A percentile compares a stretch with the other conserved stretches of the same genome.
These are phyloP conservation scores for Brachionus manjavacas DNA, from an alignment of 1,140 invertebrate species.

Conservation along the genomic window DNA sequence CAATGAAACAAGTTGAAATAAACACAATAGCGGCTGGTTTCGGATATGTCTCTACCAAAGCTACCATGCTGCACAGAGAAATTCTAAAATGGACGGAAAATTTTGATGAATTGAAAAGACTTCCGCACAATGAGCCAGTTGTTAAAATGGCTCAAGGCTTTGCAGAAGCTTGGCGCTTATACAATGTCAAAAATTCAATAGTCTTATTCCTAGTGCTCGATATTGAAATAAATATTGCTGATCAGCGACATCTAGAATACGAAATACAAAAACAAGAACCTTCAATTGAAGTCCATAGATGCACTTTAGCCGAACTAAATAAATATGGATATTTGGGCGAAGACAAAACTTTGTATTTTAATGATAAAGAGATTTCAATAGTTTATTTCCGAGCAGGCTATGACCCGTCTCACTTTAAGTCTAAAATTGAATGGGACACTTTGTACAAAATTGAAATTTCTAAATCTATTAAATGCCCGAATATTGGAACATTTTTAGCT, in stretches of 20 bases:
- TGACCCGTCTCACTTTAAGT: slow-evolving; percentile 71
- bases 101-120: background rate
- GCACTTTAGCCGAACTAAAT: slow-evolving; percentile 12
- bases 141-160: slow-evolving; percentile 40
- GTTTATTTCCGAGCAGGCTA: slow-evolving; percentile 90
- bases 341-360: slow-evolving; percentile 1
- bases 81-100: slow-evolving; percentile 31
- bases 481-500: slow-evolving; percentile 69
- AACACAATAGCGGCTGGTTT: slow-evolving; percentile 41
- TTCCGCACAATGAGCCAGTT: slow-evolving; percentile 29
- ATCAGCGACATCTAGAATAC: slow-evolving; percentile 37
- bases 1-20: slow-evolving; percentile 42
- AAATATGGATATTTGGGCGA: background rate
- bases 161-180: background rate
- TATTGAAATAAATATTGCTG: slow-evolving; percentile 39
- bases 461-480: slow-evolving; percentile 86
- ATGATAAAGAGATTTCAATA: slow-evolving; percentile 69
- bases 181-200: background rate
- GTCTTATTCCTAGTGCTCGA: slow-evolving; percentile 13
- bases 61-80: slow-evolving; percentile 15
- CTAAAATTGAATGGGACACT: slow-evolving; percentile 71
- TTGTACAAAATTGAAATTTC: slow-evolving; percentile 79
- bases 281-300: slow-evolving; percentile 7
- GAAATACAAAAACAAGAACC: slow-evolving; percentile 20
- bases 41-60: slow-evolving; percentile 11